phyloP scores from a whole-genome alignment of 2,888 invertebrate species.

The Frankliniella intonsa region DNA sequence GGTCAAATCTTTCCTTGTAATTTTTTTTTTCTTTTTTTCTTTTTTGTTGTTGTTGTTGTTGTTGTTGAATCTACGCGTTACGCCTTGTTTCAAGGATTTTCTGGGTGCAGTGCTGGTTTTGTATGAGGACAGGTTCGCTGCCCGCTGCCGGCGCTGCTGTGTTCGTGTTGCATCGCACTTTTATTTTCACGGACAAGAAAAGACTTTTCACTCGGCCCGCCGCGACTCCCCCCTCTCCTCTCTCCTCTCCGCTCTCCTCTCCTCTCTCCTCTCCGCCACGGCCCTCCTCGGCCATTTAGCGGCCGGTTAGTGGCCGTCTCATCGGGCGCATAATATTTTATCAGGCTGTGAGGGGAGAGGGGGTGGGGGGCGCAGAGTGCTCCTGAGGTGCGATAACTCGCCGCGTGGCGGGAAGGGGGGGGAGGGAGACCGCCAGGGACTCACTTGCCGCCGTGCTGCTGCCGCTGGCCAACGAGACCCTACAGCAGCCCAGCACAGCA shows the following conservation, averaged over 20 bases:
- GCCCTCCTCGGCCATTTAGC: neutral
- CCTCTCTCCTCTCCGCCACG: neutral
- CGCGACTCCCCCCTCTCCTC: neutral
- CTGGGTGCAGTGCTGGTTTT: no score
- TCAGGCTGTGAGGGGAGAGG: neutral
- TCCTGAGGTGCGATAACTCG: conserved; percentile 8
- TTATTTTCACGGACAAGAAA: no score
- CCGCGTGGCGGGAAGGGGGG: neutral
- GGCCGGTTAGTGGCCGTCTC: neutral
- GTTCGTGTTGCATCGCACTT: no score
- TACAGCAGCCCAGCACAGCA: neutral
- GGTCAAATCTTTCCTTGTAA: no score
- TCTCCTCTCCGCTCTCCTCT: neutral
- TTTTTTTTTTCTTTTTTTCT: no score
- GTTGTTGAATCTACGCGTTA: no score
- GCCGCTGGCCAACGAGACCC: neutral
- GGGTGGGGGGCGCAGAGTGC: neutral
- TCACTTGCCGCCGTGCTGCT: neutral
- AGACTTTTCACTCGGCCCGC: neutral
- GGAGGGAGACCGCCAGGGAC: neutral
- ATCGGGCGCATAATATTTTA: neutral
- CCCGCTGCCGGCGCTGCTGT: no score
- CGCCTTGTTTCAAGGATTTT: no score
- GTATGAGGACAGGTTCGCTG: no score
- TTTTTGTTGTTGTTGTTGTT: no score